Conservation (phyloP, 2,797 vertebrate species). For the Pseudochirops cupreus region DNA sequence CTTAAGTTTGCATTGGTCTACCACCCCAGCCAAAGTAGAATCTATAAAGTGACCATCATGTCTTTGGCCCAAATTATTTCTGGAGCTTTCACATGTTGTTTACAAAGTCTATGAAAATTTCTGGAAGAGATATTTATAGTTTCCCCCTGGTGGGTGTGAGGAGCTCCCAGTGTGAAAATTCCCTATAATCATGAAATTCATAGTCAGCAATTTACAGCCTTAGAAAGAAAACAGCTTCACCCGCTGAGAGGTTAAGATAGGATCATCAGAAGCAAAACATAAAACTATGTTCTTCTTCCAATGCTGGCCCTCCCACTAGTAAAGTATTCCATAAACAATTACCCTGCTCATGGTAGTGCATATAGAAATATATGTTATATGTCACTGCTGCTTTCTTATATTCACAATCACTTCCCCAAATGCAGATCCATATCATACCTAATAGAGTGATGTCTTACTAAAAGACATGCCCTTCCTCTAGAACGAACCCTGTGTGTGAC, state of each 20-base stretch:
- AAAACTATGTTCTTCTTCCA: neutral
- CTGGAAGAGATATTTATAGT: neutral
- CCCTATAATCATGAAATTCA: neutral
- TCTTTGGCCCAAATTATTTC: neutral
- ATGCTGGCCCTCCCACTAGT: neutral
- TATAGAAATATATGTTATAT: neutral
- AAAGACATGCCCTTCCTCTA: neutral
- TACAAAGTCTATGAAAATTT: neutral
- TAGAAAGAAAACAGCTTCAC: neutral
- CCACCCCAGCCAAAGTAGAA: neutral
- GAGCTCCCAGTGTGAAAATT: neutral
- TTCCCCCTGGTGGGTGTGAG: neutral
- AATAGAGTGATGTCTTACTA: neutral
- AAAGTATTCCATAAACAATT: neutral
- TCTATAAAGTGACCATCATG: neutral
- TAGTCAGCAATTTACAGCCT: neutral
- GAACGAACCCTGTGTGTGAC: neutral
- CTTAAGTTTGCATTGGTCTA: neutral
- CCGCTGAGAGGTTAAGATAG: neutral
- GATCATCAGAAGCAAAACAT: neutral
- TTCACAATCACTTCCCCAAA: neutral
- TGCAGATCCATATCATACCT: neutral
- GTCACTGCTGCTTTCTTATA: neutral
- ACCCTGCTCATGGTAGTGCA: neutral
- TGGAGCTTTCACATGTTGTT: neutral